Percentiles rank a stretch among this genome's conserved stretches.
Evolutionary conservation across 2,113 vertebrate species (phyloP).

Genomic region (Thalassoma bifasciatum): DNA sequence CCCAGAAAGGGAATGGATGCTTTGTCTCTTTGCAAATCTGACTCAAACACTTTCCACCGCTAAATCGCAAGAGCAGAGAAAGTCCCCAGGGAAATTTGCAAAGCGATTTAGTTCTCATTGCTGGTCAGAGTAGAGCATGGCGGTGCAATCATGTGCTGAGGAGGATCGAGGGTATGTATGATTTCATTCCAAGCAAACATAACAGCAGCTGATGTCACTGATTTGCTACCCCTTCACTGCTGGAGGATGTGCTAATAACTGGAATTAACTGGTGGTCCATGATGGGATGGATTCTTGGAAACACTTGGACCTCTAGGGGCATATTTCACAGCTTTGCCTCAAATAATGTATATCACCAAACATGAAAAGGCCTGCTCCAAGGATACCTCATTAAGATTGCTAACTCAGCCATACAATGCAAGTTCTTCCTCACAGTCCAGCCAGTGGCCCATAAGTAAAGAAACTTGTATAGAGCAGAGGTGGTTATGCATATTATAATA

Average conservation of each 20-base stretch:
- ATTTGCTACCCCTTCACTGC: constrained; percentile 36
- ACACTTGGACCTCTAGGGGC: constrained; percentile 3
- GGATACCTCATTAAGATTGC: background rate
- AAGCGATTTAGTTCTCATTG: constrained; percentile 78
- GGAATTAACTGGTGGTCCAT: constrained; percentile 41
- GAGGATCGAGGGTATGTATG: constrained; percentile 62
- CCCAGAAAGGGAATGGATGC: constrained; percentile 64
- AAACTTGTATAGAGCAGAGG: too few species aligned
- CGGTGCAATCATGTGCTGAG: constrained; percentile 68
- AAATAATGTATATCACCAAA: background rate
- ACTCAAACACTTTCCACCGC: constrained; percentile 76
- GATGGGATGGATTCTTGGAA: constrained; percentile 22
- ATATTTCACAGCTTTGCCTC: background rate
- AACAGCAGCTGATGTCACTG: constrained; percentile 66
- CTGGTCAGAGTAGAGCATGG: constrained; percentile 70
- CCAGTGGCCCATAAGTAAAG: background rate
- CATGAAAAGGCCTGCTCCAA: background rate
- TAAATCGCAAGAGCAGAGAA: constrained; percentile 77
- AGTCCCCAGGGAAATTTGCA: constrained; percentile 77
- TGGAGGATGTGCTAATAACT: constrained; percentile 56
- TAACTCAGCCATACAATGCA: background rate
- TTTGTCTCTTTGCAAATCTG: constrained; percentile 80
- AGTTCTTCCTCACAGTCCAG: background rate
- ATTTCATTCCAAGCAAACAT: constrained; percentile 72
- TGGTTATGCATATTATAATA: too few species aligned